Conservation (phyloP, 2,797 vertebrate species). For the Leucoraja ocellata region DNA sequence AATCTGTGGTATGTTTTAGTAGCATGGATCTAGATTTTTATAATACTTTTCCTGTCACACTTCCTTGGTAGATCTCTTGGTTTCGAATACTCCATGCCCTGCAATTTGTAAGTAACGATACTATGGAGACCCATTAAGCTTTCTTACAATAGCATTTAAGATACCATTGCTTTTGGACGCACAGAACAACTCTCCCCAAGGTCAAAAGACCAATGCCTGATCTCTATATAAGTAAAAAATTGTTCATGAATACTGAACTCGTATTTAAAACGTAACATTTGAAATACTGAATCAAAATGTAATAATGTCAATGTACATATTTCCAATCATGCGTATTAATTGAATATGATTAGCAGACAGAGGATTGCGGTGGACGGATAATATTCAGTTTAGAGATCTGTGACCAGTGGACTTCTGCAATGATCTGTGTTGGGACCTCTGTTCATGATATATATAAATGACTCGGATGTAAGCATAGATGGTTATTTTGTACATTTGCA, state of each 20-base stretch:
- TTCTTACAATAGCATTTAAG: not conserved
- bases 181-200: too few relatives aligned
- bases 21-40: not conserved
- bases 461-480: too few relatives aligned
- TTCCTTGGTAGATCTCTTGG: not conserved
- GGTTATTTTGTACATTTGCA: too few relatives aligned
- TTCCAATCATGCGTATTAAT: not conserved
- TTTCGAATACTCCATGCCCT: not conserved
- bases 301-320: not conserved
- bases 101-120: not conserved
- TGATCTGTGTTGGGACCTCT: too few relatives aligned
- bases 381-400: too few relatives aligned
- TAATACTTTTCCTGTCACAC: not conserved
- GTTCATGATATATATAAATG: too few relatives aligned
- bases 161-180: not conserved
- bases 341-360: not conserved
- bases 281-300: not conserved
- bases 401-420: too few relatives aligned
- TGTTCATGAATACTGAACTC: not conserved
- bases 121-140: not conserved
- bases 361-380: too few relatives aligned
- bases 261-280: not conserved
- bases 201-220: not conserved
- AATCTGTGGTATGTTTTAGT: constrained; percentile 42
- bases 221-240: not conserved